Conservation (phyloP, 2,797 vertebrate species). For the Sebastes oblongus region DNA sequence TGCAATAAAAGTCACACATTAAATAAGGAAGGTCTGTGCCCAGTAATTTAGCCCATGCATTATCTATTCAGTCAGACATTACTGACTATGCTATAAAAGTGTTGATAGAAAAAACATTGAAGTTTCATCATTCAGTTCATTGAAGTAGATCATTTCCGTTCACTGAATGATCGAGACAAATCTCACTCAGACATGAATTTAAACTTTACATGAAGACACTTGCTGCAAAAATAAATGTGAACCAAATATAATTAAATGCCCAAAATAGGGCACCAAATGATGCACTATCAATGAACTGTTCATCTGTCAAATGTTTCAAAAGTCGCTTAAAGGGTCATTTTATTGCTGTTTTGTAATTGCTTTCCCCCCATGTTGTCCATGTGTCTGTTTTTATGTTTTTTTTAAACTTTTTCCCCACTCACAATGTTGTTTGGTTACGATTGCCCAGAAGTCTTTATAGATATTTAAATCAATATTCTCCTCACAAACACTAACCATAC, state of each 20-base stretch:
- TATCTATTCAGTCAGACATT: constrained; percentile 26
- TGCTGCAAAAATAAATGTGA: not conserved
- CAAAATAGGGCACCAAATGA: not conserved
- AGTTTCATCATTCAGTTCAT: not conserved
- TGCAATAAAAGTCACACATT: constrained; percentile 14
- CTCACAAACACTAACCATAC: no score
- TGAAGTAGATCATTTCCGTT: not conserved
- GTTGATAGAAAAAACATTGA: not conserved
- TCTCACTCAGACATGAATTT: not conserved
- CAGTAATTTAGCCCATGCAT: not conserved
- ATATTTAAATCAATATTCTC: no score
- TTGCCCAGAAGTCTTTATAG: no score
- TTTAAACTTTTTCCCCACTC: no score
- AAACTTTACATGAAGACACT: not conserved
- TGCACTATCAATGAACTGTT: no score
- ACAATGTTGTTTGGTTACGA: no score
- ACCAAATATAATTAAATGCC: not conserved
- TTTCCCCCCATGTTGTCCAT: no score
- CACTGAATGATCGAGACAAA: not conserved
- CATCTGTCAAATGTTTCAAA: no score
- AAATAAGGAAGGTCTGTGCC: not conserved
- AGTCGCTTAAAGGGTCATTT: no score
- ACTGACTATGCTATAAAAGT: not conserved
- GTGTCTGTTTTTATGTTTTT: no score
- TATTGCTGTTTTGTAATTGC: no score